Evolutionary conservation across 2,797 vertebrate species (phyloP), one percentile per base, ranked within the genome.

Genomic region (Crax fasciolata): DNA sequence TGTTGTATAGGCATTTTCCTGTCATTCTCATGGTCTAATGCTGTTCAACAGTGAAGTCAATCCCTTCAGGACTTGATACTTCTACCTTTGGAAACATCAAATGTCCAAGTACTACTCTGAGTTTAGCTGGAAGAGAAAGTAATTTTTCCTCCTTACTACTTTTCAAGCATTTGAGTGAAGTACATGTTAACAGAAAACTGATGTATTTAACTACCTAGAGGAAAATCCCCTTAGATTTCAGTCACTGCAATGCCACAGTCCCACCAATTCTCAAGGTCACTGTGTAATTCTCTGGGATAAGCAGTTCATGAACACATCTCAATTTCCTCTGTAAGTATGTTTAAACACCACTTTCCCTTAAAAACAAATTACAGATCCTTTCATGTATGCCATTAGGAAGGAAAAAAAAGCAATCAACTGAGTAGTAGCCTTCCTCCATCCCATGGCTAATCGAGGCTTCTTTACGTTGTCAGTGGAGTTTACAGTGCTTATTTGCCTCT

Each of bases 1-100:
- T 2, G 1, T 15, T 57, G 4, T 61, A 38, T 0, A 59, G 46
- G 13, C 7, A 2, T 30, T 38, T 3, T 55, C 11, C 49, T 38
- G 9, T 28, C 19, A 13, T 39, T 70, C 3, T 59, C 70, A 28
- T 7, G 43, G 59, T 2, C 63, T 71, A 48, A 68, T 20, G 6
- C 38, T 41, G 12, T 46, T 0, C 0, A 61, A 46, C 11, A 80
- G 15, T 71, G 48, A 61, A 75, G 46, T 71, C 15, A 7, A 11
- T 38, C 27, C 6, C 25, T 71, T 61, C 6, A 74, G 74, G 48
- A 44, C 43, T 57, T 72, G 21, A 28, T 46, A 11, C 25, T 76
- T 72, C 10, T 58, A 38, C 21, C 7, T 71, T 57, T 21, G 35
- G 73, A 71, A 89, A 30, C 12, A 35, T 20, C 10, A 24, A 10